Evolutionary conservation across 2,797 vertebrate genomes (phyloP), one percentile per base, ranked within the genome.

Genomic region (Anguilla pacifica): DNA sequence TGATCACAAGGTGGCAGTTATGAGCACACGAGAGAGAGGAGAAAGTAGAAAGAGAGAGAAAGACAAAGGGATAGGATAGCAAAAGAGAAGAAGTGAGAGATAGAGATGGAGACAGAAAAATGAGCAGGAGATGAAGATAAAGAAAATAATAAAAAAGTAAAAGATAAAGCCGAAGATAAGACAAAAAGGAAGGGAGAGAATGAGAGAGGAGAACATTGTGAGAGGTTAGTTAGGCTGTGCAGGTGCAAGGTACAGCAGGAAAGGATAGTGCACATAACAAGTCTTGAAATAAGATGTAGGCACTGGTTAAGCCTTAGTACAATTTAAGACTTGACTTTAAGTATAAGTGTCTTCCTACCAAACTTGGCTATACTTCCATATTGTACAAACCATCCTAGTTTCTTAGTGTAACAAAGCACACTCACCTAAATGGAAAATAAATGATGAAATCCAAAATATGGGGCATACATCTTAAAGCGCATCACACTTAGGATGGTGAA

Each of bases 21-120:
- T 31, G 83, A 83, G 72, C 0, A 55, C 89, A 43, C 15, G 61
- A 1, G 28, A 9, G 10, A 43, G 91, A 28, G 57, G 90, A 85
- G 79, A 82, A 46, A 25, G 70, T 84, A 64, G 86, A 83, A 39
- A 82, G 86, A 82, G 55, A 53, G 92, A 85, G 90, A 84, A 87
- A 70, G 35, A 0, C 67, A 84, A 2, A 87, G 31, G 46, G 61
- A 84, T 83, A 67, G 61, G n/a, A 10, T 46, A 55, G 57, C 13
- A 25, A 25, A 57, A 74, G n/a, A 88, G 55, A 88, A 15, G 55
- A 83, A 87, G 64, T 64, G 83, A 83, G n/a, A 61, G 86, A 79
- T 3, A 51, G 22, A 39, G 72, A 70, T n/a, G 57, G 85, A 55
- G 43, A 85, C 19, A 51, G 59, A 55, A 82, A 87, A 87, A 13